Conservation (phyloP, 2,113 vertebrate species). For the Tichodroma muraria region DNA sequence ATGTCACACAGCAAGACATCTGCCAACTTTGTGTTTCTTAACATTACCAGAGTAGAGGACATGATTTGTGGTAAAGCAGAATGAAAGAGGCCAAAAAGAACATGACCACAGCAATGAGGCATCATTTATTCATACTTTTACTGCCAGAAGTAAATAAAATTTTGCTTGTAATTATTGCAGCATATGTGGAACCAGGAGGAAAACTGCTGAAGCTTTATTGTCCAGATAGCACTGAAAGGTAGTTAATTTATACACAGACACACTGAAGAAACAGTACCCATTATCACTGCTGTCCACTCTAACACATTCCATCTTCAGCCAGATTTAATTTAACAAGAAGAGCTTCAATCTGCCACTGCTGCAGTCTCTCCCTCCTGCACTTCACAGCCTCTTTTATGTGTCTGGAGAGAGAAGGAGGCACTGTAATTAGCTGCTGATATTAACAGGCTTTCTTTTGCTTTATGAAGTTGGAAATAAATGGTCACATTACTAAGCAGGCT, state of each 20-base stretch:
- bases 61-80: not conserved
- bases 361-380: conserved; percentile 3
- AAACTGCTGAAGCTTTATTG: conserved; percentile 41
- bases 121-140: conserved; percentile 31
- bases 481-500: not conserved
- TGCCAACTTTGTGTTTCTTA: conserved; percentile 8
- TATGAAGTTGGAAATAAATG: conserved; percentile 25
- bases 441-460: conserved; percentile 7
- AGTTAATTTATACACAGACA: conserved; percentile 45
- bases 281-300: conserved; percentile 54
- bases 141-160: conserved; percentile 44
- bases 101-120: not conserved
- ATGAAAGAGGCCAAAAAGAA: not conserved
- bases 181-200: not conserved
- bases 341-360: conserved; percentile 46
- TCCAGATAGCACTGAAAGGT: conserved; percentile 1
- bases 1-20: conserved; percentile 1
- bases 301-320: conserved; percentile 28
- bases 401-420: conserved; percentile 17
- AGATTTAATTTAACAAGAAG: conserved; percentile 57
- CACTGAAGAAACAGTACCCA: conserved; percentile 9
- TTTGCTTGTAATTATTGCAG: conserved; percentile 17
- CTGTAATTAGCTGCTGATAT: conserved; percentile 56
- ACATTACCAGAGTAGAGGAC: not conserved
- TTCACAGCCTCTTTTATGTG: conserved; percentile 48